Evolutionary conservation across 1,140 invertebrate genomes (phyloP).

Genomic region (Thaumetopoea pityocampa): DNA sequence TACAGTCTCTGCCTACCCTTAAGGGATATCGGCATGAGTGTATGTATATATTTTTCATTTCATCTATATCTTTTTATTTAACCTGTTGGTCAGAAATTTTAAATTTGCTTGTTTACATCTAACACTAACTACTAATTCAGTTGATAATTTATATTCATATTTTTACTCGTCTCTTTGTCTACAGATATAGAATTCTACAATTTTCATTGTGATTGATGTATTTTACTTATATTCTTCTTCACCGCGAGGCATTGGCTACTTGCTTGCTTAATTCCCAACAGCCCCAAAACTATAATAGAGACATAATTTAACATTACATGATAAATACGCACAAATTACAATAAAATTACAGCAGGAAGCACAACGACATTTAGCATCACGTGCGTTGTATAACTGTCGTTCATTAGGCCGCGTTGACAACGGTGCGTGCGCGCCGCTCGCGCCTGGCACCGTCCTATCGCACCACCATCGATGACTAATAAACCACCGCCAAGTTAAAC

Average conservation of each 20-base stretch:
- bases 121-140: no score
- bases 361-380: conserved; percentile 62
- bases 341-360: conserved; percentile 63
- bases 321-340: conserved; percentile 73
- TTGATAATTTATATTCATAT: no score
- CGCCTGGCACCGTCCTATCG: conserved; percentile 67
- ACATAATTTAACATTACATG: conserved; percentile 60
- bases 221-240: conserved; percentile 1
- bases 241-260: background rate
- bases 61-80: no score
- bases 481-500: conserved; percentile 36
- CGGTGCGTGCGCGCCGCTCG: conserved; percentile 68
- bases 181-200: background rate
- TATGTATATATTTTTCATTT: no score
- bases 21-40: no score
- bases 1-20: no score
- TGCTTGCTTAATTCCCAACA: conserved; percentile 12
- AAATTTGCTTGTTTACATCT: no score
- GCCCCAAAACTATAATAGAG: conserved; percentile 31
- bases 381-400: conserved; percentile 68
- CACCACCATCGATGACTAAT: conserved; percentile 74
- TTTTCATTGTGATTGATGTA: background rate
- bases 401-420: conserved; percentile 70
- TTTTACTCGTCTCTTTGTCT: no score
- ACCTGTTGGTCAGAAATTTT: no score